Evolutionary conservation across 2,113 vertebrate species (phyloP), one percentile per base, ranked within the genome.

Genomic region (Leptobrachium ailaonicum): DNA sequence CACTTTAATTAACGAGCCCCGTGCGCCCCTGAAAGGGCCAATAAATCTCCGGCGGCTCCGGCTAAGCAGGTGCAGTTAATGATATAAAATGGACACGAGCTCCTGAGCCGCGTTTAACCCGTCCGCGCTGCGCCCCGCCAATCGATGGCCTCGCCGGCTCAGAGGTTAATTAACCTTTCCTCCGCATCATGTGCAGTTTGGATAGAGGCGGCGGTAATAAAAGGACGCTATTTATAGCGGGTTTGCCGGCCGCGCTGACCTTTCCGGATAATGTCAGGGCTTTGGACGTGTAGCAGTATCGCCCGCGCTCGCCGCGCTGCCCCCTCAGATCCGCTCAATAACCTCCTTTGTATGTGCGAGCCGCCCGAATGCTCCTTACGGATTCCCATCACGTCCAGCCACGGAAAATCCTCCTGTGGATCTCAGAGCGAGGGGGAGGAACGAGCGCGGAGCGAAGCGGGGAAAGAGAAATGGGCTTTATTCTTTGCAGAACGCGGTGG

Each of bases 261-360:
- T 90, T 90, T 88, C 82, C 78, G 80, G 71, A 87, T 86, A 89
- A 88, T 87, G 86, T 89, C 84, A 88, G 76, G 86, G 83, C 83
- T 72, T 56, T 79, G 84, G 50, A 50, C 43, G 50, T 9, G 41
- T 68, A 32, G 20, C 41, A 3, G 41, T 45, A 50, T 20, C 66
- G 5, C 50, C n/a, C 3, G 42, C 67, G 12, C 54, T 40, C 10
- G 45, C 2, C 32, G 56, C 67, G 56, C 54, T 12, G 6, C 56
- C 53, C 42, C 56, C 7, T 5, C 50, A 8, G 56, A 47, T 53
- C 70, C 41, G 44, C 41, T 70, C 76, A 60, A 77, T 70, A 70
- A 50, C 75, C 20, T 69, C 50, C 43, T 77, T 71, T 70, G 76
- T 70, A 77, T 77, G 53, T 69, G 70, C 54, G 70, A 70, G 50